Conservation (phyloP, 2,797 vertebrate species). For the Melanotaenia boesemani region DNA sequence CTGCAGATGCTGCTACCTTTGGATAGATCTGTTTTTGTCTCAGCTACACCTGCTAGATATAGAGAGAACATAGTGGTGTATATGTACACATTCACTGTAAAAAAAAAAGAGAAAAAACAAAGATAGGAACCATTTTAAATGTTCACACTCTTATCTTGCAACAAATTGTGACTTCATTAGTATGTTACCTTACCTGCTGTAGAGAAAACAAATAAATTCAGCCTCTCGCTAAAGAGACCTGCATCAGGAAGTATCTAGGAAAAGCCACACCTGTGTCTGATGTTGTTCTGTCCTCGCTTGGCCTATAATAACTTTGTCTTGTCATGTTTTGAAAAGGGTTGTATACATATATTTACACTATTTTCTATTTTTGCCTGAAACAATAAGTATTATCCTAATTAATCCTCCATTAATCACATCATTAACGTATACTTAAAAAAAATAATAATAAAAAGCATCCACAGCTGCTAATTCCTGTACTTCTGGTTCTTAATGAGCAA, state of each 20-base stretch:
- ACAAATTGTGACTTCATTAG: not conserved
- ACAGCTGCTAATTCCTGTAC: not conserved
- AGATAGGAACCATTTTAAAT: not conserved
- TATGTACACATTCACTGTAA: not conserved
- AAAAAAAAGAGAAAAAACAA: too few relatives aligned
- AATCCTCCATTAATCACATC: too few relatives aligned
- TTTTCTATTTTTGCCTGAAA: too few relatives aligned
- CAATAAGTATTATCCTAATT: too few relatives aligned
- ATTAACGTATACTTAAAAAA: not conserved
- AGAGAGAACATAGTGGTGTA: not conserved
- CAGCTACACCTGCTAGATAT: not conserved
- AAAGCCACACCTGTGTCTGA: not conserved
- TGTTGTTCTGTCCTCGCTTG: not conserved
- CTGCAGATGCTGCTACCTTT: not conserved
- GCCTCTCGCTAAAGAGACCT: not conserved
- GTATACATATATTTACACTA: too few relatives aligned
- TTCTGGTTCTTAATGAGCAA: not conserved
- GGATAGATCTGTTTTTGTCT: not conserved
- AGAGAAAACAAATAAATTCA: too few relatives aligned
- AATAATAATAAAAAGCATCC: too few relatives aligned
- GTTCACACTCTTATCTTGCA: not conserved
- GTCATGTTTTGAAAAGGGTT: not conserved
- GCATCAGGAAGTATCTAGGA: not conserved
- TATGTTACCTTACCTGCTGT: not conserved
- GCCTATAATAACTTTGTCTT: not conserved